Conservation (phyloP, 2,797 vertebrate genomes). For the Enteromius trimaculatus region DNA sequence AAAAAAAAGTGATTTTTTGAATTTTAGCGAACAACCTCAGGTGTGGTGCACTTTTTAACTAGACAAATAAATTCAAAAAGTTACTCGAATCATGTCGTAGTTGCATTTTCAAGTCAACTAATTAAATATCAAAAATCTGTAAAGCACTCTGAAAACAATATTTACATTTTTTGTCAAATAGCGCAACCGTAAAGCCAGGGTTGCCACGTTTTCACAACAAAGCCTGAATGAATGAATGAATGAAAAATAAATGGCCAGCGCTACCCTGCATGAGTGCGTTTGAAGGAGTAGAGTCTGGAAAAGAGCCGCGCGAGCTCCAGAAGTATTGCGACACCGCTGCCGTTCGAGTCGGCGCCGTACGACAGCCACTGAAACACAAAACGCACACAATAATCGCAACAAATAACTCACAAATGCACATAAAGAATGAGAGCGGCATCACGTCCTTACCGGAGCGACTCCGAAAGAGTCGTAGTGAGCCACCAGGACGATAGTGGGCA, state of each 20-base stretch:
- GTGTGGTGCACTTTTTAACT: too few species aligned
- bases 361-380: constrained; percentile 88
- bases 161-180: too few species aligned
- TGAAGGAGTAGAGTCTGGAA: constrained; percentile 95
- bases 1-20: not conserved
- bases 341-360: constrained; percentile 94
- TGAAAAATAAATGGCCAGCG: not conserved
- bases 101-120: too few species aligned
- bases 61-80: too few species aligned
- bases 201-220: too few species aligned
- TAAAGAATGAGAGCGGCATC: not conserved
- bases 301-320: constrained; percentile 95
- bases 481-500: constrained; percentile 94
- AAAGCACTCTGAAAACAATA: too few species aligned
- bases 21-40: too few species aligned
- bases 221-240: too few species aligned
- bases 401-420: not conserved
- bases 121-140: too few species aligned
- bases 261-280: constrained; percentile 92
- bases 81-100: too few species aligned
- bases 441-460: constrained; percentile 87
- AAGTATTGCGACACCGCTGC: constrained; percentile 90
- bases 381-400: not conserved
- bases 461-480: constrained; percentile 97
- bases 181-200: too few species aligned